Evolutionary conservation across 2,797 vertebrate species (phyloP), one percentile per base, ranked within the genome.

Genomic region (Neopelma chrysocephalum): DNA sequence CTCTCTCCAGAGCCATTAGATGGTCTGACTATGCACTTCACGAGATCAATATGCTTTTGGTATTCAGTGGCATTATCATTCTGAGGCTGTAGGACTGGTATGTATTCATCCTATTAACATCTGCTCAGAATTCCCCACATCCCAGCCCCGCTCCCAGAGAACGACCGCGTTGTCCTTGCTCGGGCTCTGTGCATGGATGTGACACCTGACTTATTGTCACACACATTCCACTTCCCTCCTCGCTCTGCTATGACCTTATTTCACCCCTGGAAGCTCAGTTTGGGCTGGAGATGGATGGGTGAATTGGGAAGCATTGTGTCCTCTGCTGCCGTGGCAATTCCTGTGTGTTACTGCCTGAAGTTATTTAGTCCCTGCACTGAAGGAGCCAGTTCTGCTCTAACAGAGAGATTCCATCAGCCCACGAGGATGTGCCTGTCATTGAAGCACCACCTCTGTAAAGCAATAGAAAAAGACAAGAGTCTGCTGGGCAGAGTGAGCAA

Each of bases 91-190:
- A 27, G 1, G 0, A 34, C 71, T 93, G 21, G 12, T 82, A 43
- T 70, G 83, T 87, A 43, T 96, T 95, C 93, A 85, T 93, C 90
- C 83, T 91, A 87, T 95, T 95, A 97, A 95, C 96, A 96, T 96
- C 94, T 94, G 92, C 94, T 97, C 93, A 83, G n/a, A 89, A 96
- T 96, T 96, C 94, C 90, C 89, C 87, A 38, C 86, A 56, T 72
- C 94, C 88, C 65, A 61, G 72, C 70, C 23, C 76, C 83, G 79
- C 85, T 69, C 53, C 31, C 58, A 47, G 81, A 71, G 87, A 89
- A 68, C 26, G 89, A 94, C 93, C 71, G 18, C 47, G 95, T 85
- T 96, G 96, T 96, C 96, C 96, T 96, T 97, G 90, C 64, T 48
- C 57, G 34, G 88, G 78, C 88, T 93, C 73, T 50, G 70, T 69